Evolutionary conservation across 2,113 vertebrate genomes (phyloP), one percentile per base, ranked within the genome.

Genomic region (Hiodon tergisus): DNA sequence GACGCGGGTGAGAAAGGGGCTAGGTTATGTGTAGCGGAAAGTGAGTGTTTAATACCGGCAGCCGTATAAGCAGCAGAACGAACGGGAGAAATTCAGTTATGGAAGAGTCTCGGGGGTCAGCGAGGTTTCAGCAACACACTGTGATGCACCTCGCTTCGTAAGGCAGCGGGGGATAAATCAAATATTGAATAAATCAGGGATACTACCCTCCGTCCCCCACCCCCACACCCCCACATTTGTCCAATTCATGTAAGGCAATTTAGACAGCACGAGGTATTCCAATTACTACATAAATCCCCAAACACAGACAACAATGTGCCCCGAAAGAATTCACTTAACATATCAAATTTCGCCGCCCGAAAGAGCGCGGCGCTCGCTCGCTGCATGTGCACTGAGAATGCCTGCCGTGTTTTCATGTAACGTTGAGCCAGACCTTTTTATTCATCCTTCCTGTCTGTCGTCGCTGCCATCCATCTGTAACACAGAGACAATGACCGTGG

Each of bases 391-490:
- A 5, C 10, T 84, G 86, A 87, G 82, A 85, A 82, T 3, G 76
- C 79, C 76, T 82, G 77, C 0, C 14, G 58, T 47, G 84, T 83
- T 81, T 86, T 85, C 76, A 80, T 81, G 83, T 83, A 31, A 48
- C 13, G 55, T 59, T 46, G 58, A 76, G 62, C 74, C 31, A n/a
- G 82, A 31, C 31, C 31, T 31, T 31, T 31, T 86, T 85, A 86
- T 88, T 88, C 86, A 88, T 85, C 81, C 72, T 4, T 73, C 76
- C 63, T 73, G 80, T 88, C 87, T 90, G 85, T 89, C 86, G 83
- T 81, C 82, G 3, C 77, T 54, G 67, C 80, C 84, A 88, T 87
- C 82, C 84, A 81, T 87, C 87, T 88, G 87, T 82, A 88, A 87
- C 85, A 81, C 59, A 76, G 85, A 80, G 76, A 85, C 86, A 81